phyloP scores from a whole-genome alignment of 2,113 vertebrate genomes.

The Chascanopsetta lugubris region DNA sequence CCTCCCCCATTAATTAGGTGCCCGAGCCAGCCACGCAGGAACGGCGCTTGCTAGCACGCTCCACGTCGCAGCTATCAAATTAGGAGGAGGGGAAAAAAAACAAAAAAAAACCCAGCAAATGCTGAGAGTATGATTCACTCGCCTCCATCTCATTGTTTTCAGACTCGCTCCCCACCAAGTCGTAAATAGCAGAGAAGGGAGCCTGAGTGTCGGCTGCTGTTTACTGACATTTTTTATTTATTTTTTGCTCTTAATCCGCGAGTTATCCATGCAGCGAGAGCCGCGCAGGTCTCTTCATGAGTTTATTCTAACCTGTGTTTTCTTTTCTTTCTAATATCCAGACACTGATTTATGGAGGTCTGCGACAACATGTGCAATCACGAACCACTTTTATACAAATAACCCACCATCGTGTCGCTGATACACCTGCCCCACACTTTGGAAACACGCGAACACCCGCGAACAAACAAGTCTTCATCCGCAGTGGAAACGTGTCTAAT shows the following conservation, averaged over 20 bases:
- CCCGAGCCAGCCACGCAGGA: conserved; percentile 70
- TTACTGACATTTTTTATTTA: too few species aligned
- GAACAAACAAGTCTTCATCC: too few species aligned
- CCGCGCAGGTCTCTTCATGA: conserved; percentile 35
- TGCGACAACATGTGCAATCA: conserved; percentile 63
- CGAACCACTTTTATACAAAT: background rate
- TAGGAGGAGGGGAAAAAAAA: conserved; percentile 43
- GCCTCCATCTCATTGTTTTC: conserved; percentile 60
- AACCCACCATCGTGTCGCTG: background rate
- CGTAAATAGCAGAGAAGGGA: conserved; percentile 60
- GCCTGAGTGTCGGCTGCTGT: conserved; percentile 45
- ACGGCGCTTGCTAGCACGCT: conserved; percentile 65
- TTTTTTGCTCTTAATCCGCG: conserved; percentile 70
- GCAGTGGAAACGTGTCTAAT: too few species aligned
- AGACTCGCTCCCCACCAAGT: conserved; percentile 45
- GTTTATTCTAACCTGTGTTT: conserved; percentile 49
- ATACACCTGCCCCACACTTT: background rate
- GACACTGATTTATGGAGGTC: conserved; percentile 47
- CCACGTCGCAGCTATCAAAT: conserved; percentile 74
- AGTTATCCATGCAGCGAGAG: conserved; percentile 62
- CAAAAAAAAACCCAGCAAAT: conserved; percentile 55
- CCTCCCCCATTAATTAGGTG: conserved; percentile 75
- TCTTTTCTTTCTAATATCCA: conserved; percentile 62
- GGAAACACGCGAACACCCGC: too few species aligned
- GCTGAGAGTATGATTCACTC: conserved; percentile 65